Conservation (phyloP, 2,888 invertebrate species). For the Scelioninae gen. 1 region DNA sequence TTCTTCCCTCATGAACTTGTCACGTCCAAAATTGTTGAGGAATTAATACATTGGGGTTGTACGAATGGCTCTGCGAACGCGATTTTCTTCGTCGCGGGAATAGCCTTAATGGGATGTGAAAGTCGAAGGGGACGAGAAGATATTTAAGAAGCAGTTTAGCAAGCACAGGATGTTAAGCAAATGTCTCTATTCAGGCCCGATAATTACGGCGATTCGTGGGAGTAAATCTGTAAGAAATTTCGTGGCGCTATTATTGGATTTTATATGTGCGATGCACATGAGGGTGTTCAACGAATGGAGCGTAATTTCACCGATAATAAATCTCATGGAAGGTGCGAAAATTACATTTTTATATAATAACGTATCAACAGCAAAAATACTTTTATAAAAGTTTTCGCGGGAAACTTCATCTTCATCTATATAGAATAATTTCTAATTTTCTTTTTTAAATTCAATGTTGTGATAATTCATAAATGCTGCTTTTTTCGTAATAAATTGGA, state of each 20-base stretch:
- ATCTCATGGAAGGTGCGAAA: neutral
- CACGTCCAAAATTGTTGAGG: conserved; percentile 55
- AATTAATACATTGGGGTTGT: conserved; percentile 60
- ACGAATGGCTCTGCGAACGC: conserved; percentile 37
- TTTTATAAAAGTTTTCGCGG: too few relatives aligned
- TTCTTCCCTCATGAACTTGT: conserved; percentile 51
- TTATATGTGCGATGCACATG: conserved; percentile 13
- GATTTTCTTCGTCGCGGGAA: conserved; percentile 53
- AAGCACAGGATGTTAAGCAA: conserved; percentile 47
- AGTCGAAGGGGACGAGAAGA: conserved; percentile 49
- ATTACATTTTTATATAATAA: too few relatives aligned
- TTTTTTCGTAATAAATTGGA: too few relatives aligned
- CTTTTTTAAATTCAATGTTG: too few relatives aligned
- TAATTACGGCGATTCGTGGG: conserved; percentile 45
- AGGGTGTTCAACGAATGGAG: neutral
- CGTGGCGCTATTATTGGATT: conserved; percentile 24
- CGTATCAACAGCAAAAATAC: neutral
- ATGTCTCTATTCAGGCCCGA: conserved; percentile 45
- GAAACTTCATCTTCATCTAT: too few relatives aligned
- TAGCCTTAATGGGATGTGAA: conserved; percentile 55
- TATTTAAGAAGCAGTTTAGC: conserved; percentile 63
- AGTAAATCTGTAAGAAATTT: conserved; percentile 38
- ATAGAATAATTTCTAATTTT: too few relatives aligned
- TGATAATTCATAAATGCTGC: too few relatives aligned
- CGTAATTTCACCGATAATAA: conserved; percentile 4